Evolutionary conservation across 2,888 invertebrate species (phyloP), one percentile per base, ranked within the genome.

Genomic region (Melangyna quadrimaculata): DNA sequence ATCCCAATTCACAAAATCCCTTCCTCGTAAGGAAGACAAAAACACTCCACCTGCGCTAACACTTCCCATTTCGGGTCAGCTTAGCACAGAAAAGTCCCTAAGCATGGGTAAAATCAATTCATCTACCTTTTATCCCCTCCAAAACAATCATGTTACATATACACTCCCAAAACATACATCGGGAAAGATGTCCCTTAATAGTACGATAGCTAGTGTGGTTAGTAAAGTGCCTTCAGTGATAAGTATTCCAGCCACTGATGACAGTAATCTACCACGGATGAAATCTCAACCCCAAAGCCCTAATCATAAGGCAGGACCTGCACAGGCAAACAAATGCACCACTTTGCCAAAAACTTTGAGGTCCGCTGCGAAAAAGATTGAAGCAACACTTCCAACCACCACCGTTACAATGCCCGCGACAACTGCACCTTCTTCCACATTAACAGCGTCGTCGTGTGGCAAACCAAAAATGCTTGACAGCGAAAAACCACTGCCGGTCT

Each of bases 191-290:
- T 91, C 92, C 8, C 87, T 92, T 7, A 92, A 92, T 74, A 91
- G 91, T 83, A 90, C 92, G 80, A 90, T 92, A 78, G 90, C 92
- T 63, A 91, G 91, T 88, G 92, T 92, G 78, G 90, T 93, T 61
- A 92, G 91, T 88, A 91, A 92, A 87, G 92, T 92, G 61, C 92
- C 92, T 27, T 92, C 92, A 51, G 91, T 91, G 27, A 92, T 92
- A 70, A 93, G 90, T 80, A 91, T 92, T 83, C 92, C 91, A 75
- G 89, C 90, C 6, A 87, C 89, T 73, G 88, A 88, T 59, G 87
- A 87, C 59, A 43, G 70, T 5, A 81, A 78, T 35, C 43, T 73
- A 14, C 81, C 81, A 45, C 86, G 86, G 8, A 81, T 86, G 86
- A 86, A 86, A 65, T 86, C 86, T n/a, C 86, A 86, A 48, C 86